Evolutionary conservation across 2,888 invertebrate genomes (phyloP).

Genomic region (Glaucopsyche alexis): DNA sequence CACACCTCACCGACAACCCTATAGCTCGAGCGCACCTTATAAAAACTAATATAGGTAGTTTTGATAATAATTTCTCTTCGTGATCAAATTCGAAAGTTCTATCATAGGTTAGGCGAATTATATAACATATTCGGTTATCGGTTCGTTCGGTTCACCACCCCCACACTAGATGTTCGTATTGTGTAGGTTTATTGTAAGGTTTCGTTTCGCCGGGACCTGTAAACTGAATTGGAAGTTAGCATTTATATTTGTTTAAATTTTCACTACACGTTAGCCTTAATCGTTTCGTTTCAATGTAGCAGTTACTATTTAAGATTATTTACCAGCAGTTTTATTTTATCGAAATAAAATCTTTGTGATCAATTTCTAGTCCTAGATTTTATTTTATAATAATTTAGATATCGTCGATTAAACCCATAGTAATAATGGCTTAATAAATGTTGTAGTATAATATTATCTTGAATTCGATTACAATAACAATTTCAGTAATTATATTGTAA

Average conservation of each 20-base stretch:
- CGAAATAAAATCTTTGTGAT: not conserved
- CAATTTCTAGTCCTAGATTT: constrained; percentile 22
- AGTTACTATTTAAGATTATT: not conserved
- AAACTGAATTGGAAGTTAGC: constrained; percentile 35
- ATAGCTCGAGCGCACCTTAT: constrained; percentile 75
- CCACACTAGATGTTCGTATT: constrained; percentile 45
- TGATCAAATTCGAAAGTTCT: constrained; percentile 77
- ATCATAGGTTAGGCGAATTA: constrained; percentile 79
- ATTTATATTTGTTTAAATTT: constrained; percentile 5
- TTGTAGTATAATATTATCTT: constrained; percentile 2
- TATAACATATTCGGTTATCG: constrained; percentile 63
- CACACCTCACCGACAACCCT: constrained; percentile 65
- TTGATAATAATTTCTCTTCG: constrained; percentile 78
- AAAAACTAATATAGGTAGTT: constrained; percentile 75
- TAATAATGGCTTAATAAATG: constrained; percentile 7
- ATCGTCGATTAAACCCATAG: constrained; percentile 6
- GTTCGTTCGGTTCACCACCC: constrained; percentile 55
- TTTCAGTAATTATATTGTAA: constrained; percentile 23
- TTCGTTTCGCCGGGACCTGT: constrained; percentile 45
- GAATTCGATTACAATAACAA: constrained; percentile 13
- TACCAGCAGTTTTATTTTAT: not conserved
- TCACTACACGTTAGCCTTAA: not conserved
- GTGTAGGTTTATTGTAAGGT: constrained; percentile 28
- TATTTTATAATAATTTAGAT: constrained; percentile 23
- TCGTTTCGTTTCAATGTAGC: not conserved